Evolutionary conservation across 2,113 vertebrate species (phyloP).

Genomic region (Cariama cristata): DNA sequence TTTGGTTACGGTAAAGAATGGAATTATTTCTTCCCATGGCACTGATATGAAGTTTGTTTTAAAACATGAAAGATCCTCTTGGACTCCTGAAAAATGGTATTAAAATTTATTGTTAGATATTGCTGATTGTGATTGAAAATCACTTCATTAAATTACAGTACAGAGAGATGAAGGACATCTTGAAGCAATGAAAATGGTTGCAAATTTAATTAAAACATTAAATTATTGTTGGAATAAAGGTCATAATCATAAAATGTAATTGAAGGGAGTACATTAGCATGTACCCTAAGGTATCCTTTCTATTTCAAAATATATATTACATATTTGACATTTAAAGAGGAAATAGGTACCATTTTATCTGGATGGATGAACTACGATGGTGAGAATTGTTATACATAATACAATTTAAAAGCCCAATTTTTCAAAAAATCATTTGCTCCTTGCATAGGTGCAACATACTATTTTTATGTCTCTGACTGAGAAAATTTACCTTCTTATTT

Average conservation of each 20-base stretch:
- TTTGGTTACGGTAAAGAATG: neutral
- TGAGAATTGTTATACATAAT: conserved; percentile 26
- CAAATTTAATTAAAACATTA: conserved; percentile 77
- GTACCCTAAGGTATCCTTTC: conserved; percentile 53
- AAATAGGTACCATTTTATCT: conserved; percentile 53
- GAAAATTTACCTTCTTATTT: conserved; percentile 6
- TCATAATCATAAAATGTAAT: conserved; percentile 75
- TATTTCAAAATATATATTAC: conserved; percentile 52
- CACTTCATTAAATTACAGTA: conserved; percentile 65
- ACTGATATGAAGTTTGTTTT: neutral
- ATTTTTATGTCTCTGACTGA: neutral
- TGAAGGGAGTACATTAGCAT: conserved; percentile 65
- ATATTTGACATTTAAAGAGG: conserved; percentile 64
- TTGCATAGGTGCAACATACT: neutral
- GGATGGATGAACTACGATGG: conserved; percentile 24
- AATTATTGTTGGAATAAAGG: conserved; percentile 74
- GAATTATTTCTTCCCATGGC: neutral
- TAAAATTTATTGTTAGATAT: conserved; percentile 54
- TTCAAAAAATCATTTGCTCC: conserved; percentile 47
- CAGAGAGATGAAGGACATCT: conserved; percentile 58
- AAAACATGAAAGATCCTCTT: neutral
- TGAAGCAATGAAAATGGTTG: conserved; percentile 62
- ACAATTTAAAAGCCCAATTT: neutral
- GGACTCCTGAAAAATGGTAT: conserved; percentile 4
- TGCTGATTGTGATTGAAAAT: conserved; percentile 61